Percentiles rank a stretch among this genome's conserved stretches.
phyloP scores from a whole-genome alignment of 1,140 invertebrate genomes.

The Hormaphis cornu region DNA sequence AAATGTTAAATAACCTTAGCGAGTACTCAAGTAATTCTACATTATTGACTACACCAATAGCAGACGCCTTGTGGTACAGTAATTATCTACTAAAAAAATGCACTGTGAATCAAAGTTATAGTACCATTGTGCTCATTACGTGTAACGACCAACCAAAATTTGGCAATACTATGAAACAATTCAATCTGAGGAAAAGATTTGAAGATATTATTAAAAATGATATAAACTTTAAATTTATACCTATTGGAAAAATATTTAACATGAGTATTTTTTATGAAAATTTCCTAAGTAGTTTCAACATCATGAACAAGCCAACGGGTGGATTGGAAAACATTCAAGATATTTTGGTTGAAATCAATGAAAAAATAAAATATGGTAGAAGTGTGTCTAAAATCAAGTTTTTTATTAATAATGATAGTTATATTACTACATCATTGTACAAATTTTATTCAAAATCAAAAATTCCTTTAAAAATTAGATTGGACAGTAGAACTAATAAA shows the following conservation, averaged over 20 bases:
- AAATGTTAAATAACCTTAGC: neutral
- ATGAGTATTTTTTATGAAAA: constrained; percentile 16
- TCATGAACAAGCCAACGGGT: neutral
- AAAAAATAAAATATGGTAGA: constrained; percentile 1
- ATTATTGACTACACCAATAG: neutral
- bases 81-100: constrained; percentile 24
- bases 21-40: neutral
- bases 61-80: constrained; percentile 13
- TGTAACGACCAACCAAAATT: constrained; percentile 17
- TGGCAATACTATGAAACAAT: neutral
- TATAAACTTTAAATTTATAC: constrained; percentile 27
- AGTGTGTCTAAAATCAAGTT: constrained; percentile 2
- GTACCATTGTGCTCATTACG: constrained; percentile 26
- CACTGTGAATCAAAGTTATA: constrained; percentile 5
- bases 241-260: constrained; percentile 13
- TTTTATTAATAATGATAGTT: neutral
- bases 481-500: constrained; percentile 17
- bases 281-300: neutral
- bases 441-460: constrained; percentile 18
- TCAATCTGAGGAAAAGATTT: constrained; percentile 10
- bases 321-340: constrained; percentile 8
- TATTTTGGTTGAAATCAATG: constrained; percentile 2
- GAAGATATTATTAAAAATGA: constrained; percentile 23
- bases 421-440: neutral
- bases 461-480: constrained; percentile 18